Conservation (phyloP, 2,888 invertebrate species). For the Byasa hedistus region DNA sequence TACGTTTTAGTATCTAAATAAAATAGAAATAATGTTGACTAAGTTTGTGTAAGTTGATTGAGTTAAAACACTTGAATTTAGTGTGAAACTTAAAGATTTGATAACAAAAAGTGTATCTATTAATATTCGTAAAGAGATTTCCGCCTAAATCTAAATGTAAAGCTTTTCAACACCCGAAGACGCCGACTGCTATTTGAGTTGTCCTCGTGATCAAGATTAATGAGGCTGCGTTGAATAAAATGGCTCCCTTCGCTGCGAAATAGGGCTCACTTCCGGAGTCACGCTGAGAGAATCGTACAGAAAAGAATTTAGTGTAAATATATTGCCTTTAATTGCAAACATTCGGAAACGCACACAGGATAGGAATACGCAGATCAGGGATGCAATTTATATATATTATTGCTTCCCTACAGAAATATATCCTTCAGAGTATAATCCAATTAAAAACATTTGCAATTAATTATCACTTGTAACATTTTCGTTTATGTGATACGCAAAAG, state of each 20-base stretch:
- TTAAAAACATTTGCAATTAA: too few species aligned
- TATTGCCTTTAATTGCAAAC: conserved; percentile 1
- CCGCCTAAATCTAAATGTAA: conserved; percentile 24
- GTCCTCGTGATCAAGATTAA: conserved; percentile 48
- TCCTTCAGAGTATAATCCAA: too few species aligned
- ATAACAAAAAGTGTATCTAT: background rate
- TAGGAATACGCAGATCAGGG: background rate
- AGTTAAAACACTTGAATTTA: too few species aligned
- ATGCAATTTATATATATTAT: too few species aligned
- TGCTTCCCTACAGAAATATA: too few species aligned
- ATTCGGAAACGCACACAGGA: background rate
- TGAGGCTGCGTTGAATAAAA: conserved; percentile 32
- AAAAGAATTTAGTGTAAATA: conserved; percentile 13
- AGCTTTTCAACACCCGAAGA: conserved; percentile 31
- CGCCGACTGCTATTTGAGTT: conserved; percentile 33
- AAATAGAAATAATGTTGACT: too few species aligned
- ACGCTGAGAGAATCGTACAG: conserved; percentile 20
- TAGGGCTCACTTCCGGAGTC: conserved; percentile 12
- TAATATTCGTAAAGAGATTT: conserved; percentile 21
- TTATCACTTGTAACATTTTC: too few species aligned
- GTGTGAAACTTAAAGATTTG: too few species aligned
- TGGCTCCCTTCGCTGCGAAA: conserved; percentile 19
- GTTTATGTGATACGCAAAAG: too few species aligned
- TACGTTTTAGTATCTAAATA: too few species aligned
- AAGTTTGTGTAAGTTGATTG: too few species aligned